phyloP scores from a whole-genome alignment of 1,140 invertebrate genomes.

The Uloborus diversus region DNA sequence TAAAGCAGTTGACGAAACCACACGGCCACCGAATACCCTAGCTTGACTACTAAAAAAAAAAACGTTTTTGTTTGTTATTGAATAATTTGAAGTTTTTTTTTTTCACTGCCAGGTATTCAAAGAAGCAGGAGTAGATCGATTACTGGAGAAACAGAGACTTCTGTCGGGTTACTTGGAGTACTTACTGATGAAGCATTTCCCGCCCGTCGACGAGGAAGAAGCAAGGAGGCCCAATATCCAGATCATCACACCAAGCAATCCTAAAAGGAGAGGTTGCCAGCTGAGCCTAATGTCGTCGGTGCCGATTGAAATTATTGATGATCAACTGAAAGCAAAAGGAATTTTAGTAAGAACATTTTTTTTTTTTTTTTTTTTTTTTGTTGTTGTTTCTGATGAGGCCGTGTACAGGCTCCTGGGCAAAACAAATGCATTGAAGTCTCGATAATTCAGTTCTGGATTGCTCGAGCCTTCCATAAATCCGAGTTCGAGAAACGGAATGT shows the following conservation, averaged over 20 bases:
- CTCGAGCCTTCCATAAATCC: too few relatives aligned
- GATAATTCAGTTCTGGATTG: too few relatives aligned
- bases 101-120: conserved; percentile 67
- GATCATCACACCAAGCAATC: conserved; percentile 70
- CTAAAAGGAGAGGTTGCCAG: conserved; percentile 69
- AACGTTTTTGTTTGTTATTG: too few relatives aligned
- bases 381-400: too few relatives aligned
- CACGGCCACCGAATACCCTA: too few relatives aligned
- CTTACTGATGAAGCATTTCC: conserved; percentile 62
- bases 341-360: conserved; percentile 69
- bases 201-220: neutral
- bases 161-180: conserved; percentile 72
- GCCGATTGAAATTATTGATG: conserved; percentile 66
- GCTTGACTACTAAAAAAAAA: too few relatives aligned
- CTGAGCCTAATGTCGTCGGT: conserved; percentile 68
- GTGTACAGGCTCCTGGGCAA: too few relatives aligned
- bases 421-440: conserved; percentile 2
- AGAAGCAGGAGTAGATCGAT: conserved; percentile 67
- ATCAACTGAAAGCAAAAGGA: conserved; percentile 68
- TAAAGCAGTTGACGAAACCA: too few relatives aligned
- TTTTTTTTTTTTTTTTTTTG: too few relatives aligned
- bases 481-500: too few relatives aligned
- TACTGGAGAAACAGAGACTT: conserved; percentile 68
- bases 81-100: too few relatives aligned
- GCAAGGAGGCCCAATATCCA: conserved; percentile 60